Evolutionary conservation across 2,888 invertebrate species (phyloP), one percentile per base, ranked within the genome.

Genomic region (Dryococelus australis): DNA sequence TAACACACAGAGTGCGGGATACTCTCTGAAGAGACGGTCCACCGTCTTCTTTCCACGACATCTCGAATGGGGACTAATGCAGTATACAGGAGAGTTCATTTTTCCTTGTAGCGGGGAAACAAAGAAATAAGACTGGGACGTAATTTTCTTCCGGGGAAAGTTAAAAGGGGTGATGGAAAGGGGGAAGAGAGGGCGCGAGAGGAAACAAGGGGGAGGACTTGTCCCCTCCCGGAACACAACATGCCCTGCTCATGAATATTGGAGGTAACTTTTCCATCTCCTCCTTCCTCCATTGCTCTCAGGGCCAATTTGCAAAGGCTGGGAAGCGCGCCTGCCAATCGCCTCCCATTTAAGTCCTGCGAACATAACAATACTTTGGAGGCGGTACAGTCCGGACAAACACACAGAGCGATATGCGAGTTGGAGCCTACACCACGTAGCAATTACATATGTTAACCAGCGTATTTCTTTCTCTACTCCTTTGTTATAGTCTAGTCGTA

Each of bases 111-210:
- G 16, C 24, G 16, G 65, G 20, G 8, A 65, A 65, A 65, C 65
- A 65, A 65, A 65, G 65, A 65, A 65, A 65, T n/a, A n/a, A 65
- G 65, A n/a, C 65, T 3, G 65, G 65, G 65, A 65, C 65, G 65
- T 65, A 65, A 65, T 65, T 65, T 65, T 65, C 65, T 65, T 65
- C 65, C 65, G 65, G 65, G 65, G 65, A n/a, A n/a, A 65, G 65
- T 65, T 65, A 65, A 65, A 65, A 65, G 65, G 12, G 24, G 65
- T 8, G 16, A 16, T 20, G 65, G 24, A 16, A 47, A 8, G n/a
- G 65, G 65, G 65, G 65, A 65, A 6, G 65, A 65, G 16, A 20
- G 51, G 1, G 51, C 20, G 51, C 13, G 8, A 35, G 35, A 35
- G 51, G 51, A 35, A 35, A 51, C 13, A 20, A 16, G n/a, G n/a